Percentiles rank a stretch among this genome's conserved stretches.
Conservation (phyloP, 1,140 invertebrate genomes). For the Harpegnathos saltator region DNA sequence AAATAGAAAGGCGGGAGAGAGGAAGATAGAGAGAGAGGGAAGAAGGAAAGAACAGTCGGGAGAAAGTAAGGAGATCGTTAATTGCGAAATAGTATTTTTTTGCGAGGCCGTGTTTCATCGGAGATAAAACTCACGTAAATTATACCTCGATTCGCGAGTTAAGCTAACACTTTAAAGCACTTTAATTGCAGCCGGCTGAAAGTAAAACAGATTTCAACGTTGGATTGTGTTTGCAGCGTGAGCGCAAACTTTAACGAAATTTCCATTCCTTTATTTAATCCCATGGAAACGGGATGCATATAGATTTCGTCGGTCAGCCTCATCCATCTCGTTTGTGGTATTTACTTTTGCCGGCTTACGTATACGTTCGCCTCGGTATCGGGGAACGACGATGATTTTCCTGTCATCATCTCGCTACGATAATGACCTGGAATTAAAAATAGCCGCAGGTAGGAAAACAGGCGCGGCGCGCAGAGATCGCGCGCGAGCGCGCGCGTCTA, state of each 20-base stretch:
- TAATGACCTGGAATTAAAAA: constrained; percentile 8
- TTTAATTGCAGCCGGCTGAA: constrained; percentile 21
- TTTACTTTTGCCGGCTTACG: no score
- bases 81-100: constrained; percentile 17
- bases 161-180: constrained; percentile 28
- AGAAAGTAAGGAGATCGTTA: constrained; percentile 5
- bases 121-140: constrained; percentile 27
- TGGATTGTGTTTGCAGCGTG: constrained; percentile 4
- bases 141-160: constrained; percentile 30
- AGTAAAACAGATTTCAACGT: constrained; percentile 10
- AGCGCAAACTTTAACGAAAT: background rate
- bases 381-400: no score
- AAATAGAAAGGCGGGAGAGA: no score
- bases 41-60: background rate
- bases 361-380: no score
- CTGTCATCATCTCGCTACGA: background rate
- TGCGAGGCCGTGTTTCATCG: background rate
- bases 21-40: no score
- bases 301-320: no score
- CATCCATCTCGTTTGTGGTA: no score
- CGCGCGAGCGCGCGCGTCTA: no score
- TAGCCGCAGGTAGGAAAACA: background rate
- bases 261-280: constrained; percentile 1
- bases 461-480: background rate
- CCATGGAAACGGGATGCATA: background rate